Evolutionary conservation across 1,140 invertebrate species (phyloP).

Genomic region (Schlechtendalia chinensis): DNA sequence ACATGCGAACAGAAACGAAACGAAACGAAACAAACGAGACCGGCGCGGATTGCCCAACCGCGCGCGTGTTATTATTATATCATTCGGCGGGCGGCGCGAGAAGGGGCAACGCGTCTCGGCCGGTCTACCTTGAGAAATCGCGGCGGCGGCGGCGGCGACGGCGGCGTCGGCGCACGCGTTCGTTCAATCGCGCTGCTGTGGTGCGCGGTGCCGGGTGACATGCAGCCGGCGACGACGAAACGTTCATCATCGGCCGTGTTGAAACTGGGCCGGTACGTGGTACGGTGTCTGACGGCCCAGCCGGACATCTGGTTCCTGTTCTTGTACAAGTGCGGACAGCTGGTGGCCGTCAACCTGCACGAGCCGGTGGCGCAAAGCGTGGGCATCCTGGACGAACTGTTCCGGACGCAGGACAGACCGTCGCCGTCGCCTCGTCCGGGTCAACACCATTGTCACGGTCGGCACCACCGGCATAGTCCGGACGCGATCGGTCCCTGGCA

Average conservation of each 20-base stretch:
- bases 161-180: background rate
- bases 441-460: no score
- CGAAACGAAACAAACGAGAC: no score
- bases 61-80: no score
- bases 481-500: background rate
- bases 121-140: slow-evolving; percentile 34
- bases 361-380: slow-evolving; percentile 55
- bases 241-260: slow-evolving; percentile 32
- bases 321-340: slow-evolving; percentile 59
- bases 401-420: slow-evolving; percentile 50
- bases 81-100: no score
- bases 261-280: slow-evolving; percentile 40
- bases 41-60: no score
- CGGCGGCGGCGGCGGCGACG: background rate
- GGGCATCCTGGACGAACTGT: slow-evolving; percentile 59
- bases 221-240: slow-evolving; percentile 27
- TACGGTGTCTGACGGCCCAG: slow-evolving; percentile 42
- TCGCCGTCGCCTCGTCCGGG: no score
- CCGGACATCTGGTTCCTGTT: slow-evolving; percentile 57
- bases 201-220: slow-evolving; percentile 30
- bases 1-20: no score
- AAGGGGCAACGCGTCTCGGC: no score
- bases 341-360: slow-evolving; percentile 54
- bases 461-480: background rate
- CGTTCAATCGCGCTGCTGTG: slow-evolving; percentile 39